phyloP scores from a whole-genome alignment of 1,140 invertebrate genomes.

The Chrysomallon squamiferum region DNA sequence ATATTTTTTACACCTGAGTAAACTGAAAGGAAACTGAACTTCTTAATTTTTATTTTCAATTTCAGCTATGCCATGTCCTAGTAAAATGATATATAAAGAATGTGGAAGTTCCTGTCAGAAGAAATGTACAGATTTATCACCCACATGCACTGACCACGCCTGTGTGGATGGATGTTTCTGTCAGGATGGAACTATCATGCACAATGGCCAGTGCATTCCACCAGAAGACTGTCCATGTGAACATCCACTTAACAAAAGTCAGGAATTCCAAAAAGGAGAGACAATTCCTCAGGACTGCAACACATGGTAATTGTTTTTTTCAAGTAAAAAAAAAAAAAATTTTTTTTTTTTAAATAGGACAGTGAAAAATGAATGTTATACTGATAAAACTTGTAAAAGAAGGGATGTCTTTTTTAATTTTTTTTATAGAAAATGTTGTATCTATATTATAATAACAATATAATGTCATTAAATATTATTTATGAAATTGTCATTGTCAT shows the following conservation, averaged over 20 bases:
- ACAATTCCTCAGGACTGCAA: constrained; percentile 57
- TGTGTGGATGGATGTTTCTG: constrained; percentile 90
- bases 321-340: background rate
- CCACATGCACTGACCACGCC: constrained; percentile 67
- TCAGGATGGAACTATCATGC: constrained; percentile 63
- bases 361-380: too few species aligned
- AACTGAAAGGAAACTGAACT: too few species aligned
- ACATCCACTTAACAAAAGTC: constrained; percentile 21
- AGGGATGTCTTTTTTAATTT: too few species aligned
- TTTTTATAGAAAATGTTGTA: too few species aligned
- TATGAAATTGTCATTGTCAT: too few species aligned
- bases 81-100: constrained; percentile 79
- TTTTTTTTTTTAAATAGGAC: background rate
- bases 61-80: constrained; percentile 67
- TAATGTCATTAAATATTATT: too few species aligned
- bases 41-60: too few species aligned
- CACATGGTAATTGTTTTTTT: constrained; percentile 52
- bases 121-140: constrained; percentile 72
- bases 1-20: too few species aligned
- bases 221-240: constrained; percentile 56
- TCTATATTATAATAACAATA: too few species aligned
- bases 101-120: constrained; percentile 78
- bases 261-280: constrained; percentile 39
- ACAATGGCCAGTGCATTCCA: constrained; percentile 62
- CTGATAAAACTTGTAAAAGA: too few species aligned